Percentiles rank a stretch among this genome's conserved stretches.
Evolutionary conservation across 2,113 vertebrate genomes (phyloP).

Genomic region (Zosterops pallidus): DNA sequence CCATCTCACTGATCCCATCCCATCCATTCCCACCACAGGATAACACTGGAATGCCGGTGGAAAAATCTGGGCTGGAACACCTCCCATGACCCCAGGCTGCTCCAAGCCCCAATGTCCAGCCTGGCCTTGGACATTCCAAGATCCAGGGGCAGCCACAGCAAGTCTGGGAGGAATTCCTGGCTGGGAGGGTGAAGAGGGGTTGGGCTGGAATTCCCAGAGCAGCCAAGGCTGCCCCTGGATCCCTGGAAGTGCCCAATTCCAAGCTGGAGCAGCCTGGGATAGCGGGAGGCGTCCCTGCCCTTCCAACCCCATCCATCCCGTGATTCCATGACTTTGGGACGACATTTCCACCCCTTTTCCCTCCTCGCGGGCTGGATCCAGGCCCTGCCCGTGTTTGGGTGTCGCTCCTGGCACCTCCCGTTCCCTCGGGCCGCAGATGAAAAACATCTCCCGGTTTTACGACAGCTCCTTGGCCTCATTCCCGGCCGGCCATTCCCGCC

Average conservation of each 20-base stretch:
- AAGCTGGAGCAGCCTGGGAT: accelerated
- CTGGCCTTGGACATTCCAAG: neutral
- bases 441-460: neutral
- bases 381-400: neutral
- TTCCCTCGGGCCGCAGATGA: neutral
- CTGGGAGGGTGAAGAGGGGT: neutral
- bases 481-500: neutral
- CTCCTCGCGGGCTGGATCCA: accelerated
- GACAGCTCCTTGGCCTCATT: neutral
- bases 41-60: too few relatives aligned
- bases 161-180: neutral
- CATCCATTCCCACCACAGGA: too few relatives aligned
- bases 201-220: neutral
- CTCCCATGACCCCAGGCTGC: too few relatives aligned
- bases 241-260: neutral
- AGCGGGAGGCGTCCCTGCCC: accelerated
- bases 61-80: too few relatives aligned
- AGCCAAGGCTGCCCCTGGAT: neutral
- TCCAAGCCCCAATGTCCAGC: too few relatives aligned
- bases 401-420: accelerated
- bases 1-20: too few relatives aligned
- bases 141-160: neutral
- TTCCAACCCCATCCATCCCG: accelerated
- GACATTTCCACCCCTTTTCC: neutral
- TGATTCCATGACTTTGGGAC: neutral